Evolutionary conservation across 2,888 invertebrate genomes (phyloP), one percentile per base, ranked within the genome.

Genomic region (Sesia bembeciformis): DNA sequence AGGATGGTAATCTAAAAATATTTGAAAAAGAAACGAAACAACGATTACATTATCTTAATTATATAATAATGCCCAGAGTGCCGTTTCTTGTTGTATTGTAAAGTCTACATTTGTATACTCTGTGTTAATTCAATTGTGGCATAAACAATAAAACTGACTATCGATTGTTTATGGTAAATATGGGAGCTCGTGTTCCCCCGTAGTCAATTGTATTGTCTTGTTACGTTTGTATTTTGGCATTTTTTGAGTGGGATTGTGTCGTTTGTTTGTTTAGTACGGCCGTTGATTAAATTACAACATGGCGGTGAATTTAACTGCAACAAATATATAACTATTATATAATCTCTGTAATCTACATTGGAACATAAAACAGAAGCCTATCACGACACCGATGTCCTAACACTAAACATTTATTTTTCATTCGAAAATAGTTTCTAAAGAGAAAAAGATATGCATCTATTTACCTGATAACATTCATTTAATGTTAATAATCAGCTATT

Each of bases 371-470:
- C 66, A 65, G 70, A 78, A 81, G 76, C 85, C 85, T 87, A 86
- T 76, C 81, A 88, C 86, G 85, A 89, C 88, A 88, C 73, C 80
- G 55, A 87, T 63, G 76, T 76, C 76, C 85, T 87, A 88, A 74
- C 59, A 63, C 84, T 84, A 84, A 78, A 85, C 85, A 78, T 81
- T 81, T 77, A 76, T 67, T 74, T 71, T 83, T 78, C 76, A 76
- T 80, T 84, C 68, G 80, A 87, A 87, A 88, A 85, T 85, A 86
- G 50, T 78, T 73, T 76, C 86, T 89, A 8, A 38, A 89, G 81
- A 84, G 82, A 84, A 84, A 86, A 86, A 78, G 88, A 89, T 89
- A 89, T 89, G 88, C 88, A 82, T 87, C 88, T 88, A 88, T 84
- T 78, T 79, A 82, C 71, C 74, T 82, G 85, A 83, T 84, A 84